Evolutionary conservation across 2,888 invertebrate species (phyloP).

Genomic region (Theodoxus fluviatilis): DNA sequence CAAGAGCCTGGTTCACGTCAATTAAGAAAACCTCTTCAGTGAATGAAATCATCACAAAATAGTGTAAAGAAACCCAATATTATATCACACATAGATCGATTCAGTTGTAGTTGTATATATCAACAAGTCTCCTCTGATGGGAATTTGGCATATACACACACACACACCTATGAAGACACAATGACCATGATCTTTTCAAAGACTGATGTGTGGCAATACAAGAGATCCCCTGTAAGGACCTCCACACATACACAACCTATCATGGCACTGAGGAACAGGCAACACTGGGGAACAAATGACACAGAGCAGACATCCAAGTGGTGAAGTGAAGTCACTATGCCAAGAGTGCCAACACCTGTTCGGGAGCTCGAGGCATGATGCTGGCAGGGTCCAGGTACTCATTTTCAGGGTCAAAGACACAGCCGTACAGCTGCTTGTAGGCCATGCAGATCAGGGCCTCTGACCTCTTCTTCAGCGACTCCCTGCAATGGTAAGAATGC

Average conservation of each 20-base stretch:
- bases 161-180: not conserved
- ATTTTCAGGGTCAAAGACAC: conserved; percentile 80
- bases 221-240: not conserved
- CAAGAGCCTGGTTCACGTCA: too few species aligned
- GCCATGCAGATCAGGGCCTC: conserved; percentile 88
- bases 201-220: not conserved
- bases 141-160: conserved; percentile 20
- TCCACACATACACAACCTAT: not conserved
- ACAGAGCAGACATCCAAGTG: too few species aligned
- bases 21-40: too few species aligned
- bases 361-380: conserved; percentile 80
- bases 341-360: conserved; percentile 67
- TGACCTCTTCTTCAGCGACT: conserved; percentile 75
- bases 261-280: not conserved
- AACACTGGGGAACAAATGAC: too few species aligned
- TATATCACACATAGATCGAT: too few species aligned
- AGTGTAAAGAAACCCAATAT: too few species aligned
- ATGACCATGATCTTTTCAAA: not conserved
- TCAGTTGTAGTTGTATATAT: too few species aligned
- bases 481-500: conserved; percentile 46
- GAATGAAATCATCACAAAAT: too few species aligned
- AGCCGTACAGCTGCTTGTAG: conserved; percentile 84
- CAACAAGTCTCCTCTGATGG: too few species aligned
- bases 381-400: conserved; percentile 77
- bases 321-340: conserved; percentile 33